A percentile compares a stretch with the other conserved stretches of the same genome.
Evolutionary conservation across 92 coral and sea anemone species (phyloP).

Genomic region (Hydrozoanthus gracilis): DNA sequence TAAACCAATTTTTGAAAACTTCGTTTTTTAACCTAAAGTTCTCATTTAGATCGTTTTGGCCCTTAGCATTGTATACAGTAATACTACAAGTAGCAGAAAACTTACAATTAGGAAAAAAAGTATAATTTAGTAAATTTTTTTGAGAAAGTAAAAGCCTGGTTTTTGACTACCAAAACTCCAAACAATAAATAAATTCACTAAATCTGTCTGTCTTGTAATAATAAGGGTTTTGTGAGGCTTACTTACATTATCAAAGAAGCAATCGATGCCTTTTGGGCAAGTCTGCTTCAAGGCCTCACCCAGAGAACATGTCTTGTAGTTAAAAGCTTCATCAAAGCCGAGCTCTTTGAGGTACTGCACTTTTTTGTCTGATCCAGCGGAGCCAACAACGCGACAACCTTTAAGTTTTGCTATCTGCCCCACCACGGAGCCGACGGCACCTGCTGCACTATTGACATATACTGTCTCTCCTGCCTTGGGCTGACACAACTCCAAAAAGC

Average conservation of each 20-base stretch:
- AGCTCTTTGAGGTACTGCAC: constrained; percentile 60
- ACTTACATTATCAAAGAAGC: constrained; percentile 68
- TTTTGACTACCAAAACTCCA: not conserved
- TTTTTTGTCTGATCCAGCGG: constrained; percentile 66
- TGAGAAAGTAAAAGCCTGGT: no score
- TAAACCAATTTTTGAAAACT: no score
- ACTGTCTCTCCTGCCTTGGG: constrained; percentile 67
- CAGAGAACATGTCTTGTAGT: constrained; percentile 62
- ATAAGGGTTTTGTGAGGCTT: no score
- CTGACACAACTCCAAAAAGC: constrained; percentile 49
- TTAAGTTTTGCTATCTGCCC: constrained; percentile 68
- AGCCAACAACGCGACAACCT: constrained; percentile 66
- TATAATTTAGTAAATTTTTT: no score
- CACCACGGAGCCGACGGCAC: constrained; percentile 60
- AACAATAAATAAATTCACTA: no score
- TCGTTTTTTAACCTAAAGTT: no score
- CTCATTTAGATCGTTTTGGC: no score
- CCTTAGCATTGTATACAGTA: no score
- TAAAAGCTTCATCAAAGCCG: constrained; percentile 67
- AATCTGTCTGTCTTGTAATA: no score
- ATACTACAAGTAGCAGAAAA: no score
- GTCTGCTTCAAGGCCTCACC: constrained; percentile 57
- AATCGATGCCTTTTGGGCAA: constrained; percentile 66
- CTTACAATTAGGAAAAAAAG: no score
- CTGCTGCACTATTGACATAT: constrained; percentile 70